These are phyloP conservation scores for Aplocera efformata DNA, from an alignment of 2,888 invertebrate species.

Conservation along the genomic window DNA sequence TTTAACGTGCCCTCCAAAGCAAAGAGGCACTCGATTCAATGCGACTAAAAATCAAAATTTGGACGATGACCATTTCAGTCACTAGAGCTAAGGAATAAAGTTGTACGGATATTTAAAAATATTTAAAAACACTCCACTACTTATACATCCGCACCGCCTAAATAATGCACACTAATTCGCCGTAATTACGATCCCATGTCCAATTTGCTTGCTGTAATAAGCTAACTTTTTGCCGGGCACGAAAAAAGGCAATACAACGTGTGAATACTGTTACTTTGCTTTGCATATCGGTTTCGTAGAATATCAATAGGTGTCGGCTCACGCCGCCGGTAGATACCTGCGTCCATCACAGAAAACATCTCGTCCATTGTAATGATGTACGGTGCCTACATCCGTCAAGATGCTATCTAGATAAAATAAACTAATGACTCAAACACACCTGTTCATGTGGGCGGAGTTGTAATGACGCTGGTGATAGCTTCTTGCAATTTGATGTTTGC, in stretches of 20 bases:
- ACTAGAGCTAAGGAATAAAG: too few species aligned
- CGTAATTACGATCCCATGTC: conserved; percentile 60
- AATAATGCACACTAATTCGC: conserved; percentile 53
- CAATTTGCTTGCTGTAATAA: conserved; percentile 68
- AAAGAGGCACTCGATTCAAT: too few species aligned
- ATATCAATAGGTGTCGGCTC: conserved; percentile 53
- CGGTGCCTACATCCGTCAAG: conserved; percentile 69
- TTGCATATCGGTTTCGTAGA: conserved; percentile 65
- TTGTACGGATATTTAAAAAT: too few species aligned
- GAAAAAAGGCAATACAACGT: conserved; percentile 61
- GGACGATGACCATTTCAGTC: too few species aligned
- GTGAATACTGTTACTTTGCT: conserved; percentile 73
- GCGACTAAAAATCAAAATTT: too few species aligned
- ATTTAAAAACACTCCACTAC: too few species aligned
- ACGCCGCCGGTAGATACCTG: conserved; percentile 39
- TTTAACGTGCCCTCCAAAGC: too few species aligned
- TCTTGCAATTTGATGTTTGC: conserved; percentile 51
- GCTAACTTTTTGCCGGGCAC: conserved; percentile 55
- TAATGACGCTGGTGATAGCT: conserved; percentile 60
- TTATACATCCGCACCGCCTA: conserved; percentile 36
- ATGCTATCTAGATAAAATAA: conserved; percentile 69
- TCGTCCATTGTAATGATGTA: conserved; percentile 66
- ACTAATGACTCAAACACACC: conserved; percentile 70
- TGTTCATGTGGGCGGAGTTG: conserved; percentile 52
- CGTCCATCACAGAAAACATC: conserved; percentile 70